These are phyloP conservation scores for Scomber scombrus DNA, from an alignment of 2,113 vertebrate genomes.

Conservation along the genomic window DNA sequence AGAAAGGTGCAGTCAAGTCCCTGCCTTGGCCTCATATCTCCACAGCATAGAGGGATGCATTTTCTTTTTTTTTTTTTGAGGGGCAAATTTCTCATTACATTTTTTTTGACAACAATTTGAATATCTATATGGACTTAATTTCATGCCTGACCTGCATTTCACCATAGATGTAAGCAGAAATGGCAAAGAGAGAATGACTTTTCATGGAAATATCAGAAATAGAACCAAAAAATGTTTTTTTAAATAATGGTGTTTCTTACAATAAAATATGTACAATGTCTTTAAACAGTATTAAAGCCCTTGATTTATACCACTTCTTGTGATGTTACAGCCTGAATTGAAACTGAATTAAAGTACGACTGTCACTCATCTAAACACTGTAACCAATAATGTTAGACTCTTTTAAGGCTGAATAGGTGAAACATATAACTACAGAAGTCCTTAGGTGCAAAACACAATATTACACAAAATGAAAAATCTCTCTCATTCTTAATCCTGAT, in stretches of 20 bases:
- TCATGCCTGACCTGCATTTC: constrained; percentile 72
- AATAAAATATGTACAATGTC: neutral
- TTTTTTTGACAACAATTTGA: constrained; percentile 53
- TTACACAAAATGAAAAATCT: neutral
- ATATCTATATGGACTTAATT: constrained; percentile 68
- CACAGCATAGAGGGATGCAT: constrained; percentile 33
- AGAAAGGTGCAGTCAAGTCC: constrained; percentile 40
- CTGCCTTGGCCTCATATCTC: constrained; percentile 14
- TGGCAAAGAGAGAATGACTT: constrained; percentile 31
- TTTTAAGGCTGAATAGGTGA: neutral
- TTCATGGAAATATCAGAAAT: constrained; percentile 26
- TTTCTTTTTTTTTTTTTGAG: constrained; percentile 38
- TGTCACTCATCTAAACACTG: neutral
- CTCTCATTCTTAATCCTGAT: no score
- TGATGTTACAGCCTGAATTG: neutral
- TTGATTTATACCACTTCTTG: neutral
- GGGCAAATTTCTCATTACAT: constrained; percentile 53
- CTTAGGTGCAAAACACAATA: neutral
- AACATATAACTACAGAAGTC: neutral
- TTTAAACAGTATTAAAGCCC: neutral
- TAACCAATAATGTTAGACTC: neutral
- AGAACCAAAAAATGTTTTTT: constrained; percentile 3
- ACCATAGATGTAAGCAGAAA: constrained; percentile 39
- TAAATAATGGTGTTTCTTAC: neutral
- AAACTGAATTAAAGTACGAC: neutral